phyloP scores from a whole-genome alignment of 2,888 invertebrate species.

The Drosophila aldrichi region DNA sequence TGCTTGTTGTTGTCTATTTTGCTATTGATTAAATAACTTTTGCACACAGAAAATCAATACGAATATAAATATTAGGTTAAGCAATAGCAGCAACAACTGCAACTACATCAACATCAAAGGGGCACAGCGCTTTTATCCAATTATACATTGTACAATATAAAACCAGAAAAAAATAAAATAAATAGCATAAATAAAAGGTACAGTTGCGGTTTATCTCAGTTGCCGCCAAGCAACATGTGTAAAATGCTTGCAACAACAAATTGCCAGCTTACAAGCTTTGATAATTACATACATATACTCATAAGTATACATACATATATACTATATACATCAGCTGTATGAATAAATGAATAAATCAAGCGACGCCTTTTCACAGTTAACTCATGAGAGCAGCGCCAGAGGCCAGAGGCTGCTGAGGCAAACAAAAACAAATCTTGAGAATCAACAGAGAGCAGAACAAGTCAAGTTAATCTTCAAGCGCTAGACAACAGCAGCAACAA shows the following conservation, averaged over 20 bases:
- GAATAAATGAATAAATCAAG: conserved; percentile 76
- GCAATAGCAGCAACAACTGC: conserved; percentile 21
- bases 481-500: conserved; percentile 21
- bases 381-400: conserved; percentile 37
- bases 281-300: conserved; percentile 54
- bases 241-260: conserved; percentile 56
- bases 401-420: conserved; percentile 45
- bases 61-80: conserved; percentile 49
- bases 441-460: conserved; percentile 39
- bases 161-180: conserved; percentile 8
- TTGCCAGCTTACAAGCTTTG: conserved; percentile 47
- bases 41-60: conserved; percentile 53
- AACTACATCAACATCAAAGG: conserved; percentile 43
- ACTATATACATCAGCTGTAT: conserved; percentile 48
- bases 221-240: conserved; percentile 53
- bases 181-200: conserved; percentile 33
- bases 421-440: conserved; percentile 49
- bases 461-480: conserved; percentile 42
- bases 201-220: conserved; percentile 37
- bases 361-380: conserved; percentile 76
- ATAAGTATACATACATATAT: conserved; percentile 19
- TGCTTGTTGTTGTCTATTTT: conserved; percentile 17
- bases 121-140: conserved; percentile 56
- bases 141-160: conserved; percentile 51
- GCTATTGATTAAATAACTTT: conserved; percentile 76